These are phyloP conservation scores for Philopotamus ludificatus DNA, from an alignment of 1,140 invertebrate genomes.

Conservation along the genomic window DNA sequence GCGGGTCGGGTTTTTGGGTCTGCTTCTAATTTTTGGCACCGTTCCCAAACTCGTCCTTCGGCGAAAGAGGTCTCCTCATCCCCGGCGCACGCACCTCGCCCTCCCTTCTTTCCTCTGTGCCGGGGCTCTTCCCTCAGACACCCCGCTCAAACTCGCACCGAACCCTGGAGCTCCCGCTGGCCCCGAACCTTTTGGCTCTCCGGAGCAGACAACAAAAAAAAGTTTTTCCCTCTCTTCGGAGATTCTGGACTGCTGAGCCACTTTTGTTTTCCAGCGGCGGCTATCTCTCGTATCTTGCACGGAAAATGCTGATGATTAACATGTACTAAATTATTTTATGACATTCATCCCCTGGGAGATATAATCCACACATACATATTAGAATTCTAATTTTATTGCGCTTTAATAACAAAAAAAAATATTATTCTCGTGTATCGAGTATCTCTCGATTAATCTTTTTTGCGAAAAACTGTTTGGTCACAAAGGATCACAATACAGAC, in stretches of 20 bases:
- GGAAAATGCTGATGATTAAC: too few species aligned
- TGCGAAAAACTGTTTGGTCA: too few species aligned
- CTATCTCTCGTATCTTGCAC: too few species aligned
- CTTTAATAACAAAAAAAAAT: too few species aligned
- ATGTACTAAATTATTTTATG: too few species aligned
- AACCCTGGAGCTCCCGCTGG: slow-evolving; percentile 6
- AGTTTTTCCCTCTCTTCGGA: slow-evolving; percentile 21
- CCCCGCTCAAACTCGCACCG: slow-evolving; percentile 14
- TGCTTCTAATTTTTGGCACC: slow-evolving; percentile 28
- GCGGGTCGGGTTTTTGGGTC: slow-evolving; percentile 25
- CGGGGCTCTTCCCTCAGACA: slow-evolving; percentile 10
- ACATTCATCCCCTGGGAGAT: too few species aligned
- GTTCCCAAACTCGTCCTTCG: slow-evolving; percentile 1
- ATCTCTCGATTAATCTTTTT: too few species aligned
- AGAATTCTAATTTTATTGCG: too few species aligned
- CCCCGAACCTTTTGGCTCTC: not conserved
- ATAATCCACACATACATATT: too few species aligned
- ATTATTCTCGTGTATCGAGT: too few species aligned
- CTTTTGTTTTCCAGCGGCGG: slow-evolving; percentile 36
- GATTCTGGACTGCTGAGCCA: slow-evolving; percentile 22
- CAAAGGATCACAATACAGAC: too few species aligned
- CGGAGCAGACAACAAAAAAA: slow-evolving; percentile 38
- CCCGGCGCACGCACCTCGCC: not conserved
- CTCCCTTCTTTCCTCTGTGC: not conserved
- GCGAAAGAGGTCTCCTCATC: not conserved